These are phyloP conservation scores for Ariopsis seemanni DNA, from an alignment of 2,113 vertebrate species.

Conservation along the genomic window DNA sequence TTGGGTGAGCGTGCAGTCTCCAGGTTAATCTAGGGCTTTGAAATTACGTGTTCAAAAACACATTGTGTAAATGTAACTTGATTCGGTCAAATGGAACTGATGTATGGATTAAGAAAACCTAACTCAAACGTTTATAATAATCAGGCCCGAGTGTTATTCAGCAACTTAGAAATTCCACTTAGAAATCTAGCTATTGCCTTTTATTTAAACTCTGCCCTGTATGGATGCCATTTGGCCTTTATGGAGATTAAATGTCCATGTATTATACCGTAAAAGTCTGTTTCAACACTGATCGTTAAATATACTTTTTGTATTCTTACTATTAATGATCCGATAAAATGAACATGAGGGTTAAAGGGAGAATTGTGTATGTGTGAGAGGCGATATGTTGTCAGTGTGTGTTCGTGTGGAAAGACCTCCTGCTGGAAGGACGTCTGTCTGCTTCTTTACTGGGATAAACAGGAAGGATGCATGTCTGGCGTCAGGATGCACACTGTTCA, in stretches of 20 bases:
- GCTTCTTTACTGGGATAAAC: constrained; percentile 38
- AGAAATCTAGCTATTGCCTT: neutral
- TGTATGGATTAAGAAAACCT: neutral
- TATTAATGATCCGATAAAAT: too few species aligned
- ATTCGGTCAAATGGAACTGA: neutral
- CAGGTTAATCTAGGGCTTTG: too few species aligned
- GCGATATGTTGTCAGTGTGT: neutral
- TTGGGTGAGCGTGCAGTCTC: too few species aligned
- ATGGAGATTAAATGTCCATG: neutral
- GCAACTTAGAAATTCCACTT: neutral
- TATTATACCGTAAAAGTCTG: neutral
- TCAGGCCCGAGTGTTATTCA: neutral
- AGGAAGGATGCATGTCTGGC: constrained; percentile 42
- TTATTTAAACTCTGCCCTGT: neutral
- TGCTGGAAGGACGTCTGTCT: constrained; percentile 30
- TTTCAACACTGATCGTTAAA: neutral
- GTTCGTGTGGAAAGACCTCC: constrained; percentile 17
- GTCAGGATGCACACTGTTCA: constrained; percentile 6
- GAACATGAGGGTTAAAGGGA: neutral
- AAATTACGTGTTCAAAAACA: too few species aligned
- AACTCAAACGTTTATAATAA: too few species aligned
- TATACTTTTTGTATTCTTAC: neutral
- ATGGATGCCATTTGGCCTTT: neutral
- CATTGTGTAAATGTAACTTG: neutral
- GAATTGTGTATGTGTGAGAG: neutral